Base-by-base conservation (phyloP, 2,113 vertebrate genomes). In the Sprattus sprattus region DNA sequence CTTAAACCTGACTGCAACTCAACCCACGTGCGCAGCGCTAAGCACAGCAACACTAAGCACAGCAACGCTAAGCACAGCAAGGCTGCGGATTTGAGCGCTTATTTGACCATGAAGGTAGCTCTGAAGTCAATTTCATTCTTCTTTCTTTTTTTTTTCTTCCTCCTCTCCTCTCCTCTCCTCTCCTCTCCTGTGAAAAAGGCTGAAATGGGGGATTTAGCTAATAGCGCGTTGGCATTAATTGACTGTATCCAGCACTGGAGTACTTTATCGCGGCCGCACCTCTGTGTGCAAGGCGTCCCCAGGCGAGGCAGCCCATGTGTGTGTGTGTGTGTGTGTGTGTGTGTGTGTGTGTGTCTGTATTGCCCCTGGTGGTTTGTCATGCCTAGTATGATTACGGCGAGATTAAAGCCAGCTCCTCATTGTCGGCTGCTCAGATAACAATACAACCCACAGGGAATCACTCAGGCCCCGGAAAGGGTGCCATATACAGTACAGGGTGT, bases 351-450 rank as follows among this genome's bases (percentile, higher is more conserved):
- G 67, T 44, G 85, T 82, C 85, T 83, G 89, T 88, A 85, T 89
- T 9, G 88, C 81, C 67, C 84, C 16, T 85, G 83, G 85, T 83
- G 83, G 85, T 91, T 90, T 45, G 89, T 91, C 90, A 91, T 90
- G 87, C 89, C 90, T 81, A 90, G 87, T 86, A 83, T 85, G 92
- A 92, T 91, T 88, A 90, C 15, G 78, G 85, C 81, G 80, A 88
- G 91, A 88, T 87, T 85, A 88, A 81, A 88, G 82, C 89, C 88
- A 82, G 81, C 71, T 83, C 81, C 67, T 64, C 86, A 44, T 82
- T 83, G 82, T 52, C 49, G 47, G 83, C 81, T 80, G 20, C 82
- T 89, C 88, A 85, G 88, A 89, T 90, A 91, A 90, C 7, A 83
- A 83, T 64, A 85, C 87, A 89, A 88, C 67, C 88, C 83, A 88